Evolutionary conservation across 2,888 invertebrate genomes (phyloP), one percentile per base, ranked within the genome.

Genomic region (Xanthia togata): DNA sequence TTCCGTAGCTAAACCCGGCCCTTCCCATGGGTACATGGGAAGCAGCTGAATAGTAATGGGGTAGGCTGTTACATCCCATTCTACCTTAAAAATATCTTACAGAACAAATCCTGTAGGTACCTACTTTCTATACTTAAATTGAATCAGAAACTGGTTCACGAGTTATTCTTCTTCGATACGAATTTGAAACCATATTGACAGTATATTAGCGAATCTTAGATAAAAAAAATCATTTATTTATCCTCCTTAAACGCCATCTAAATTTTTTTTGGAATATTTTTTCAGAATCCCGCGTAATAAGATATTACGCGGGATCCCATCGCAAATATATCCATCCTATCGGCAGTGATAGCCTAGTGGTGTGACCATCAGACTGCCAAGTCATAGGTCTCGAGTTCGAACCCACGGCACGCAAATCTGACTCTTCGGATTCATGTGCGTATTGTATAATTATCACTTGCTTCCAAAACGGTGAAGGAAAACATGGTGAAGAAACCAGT

Each of bases 11-110:
- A 59, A 68, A 9, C 35, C 72, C 67, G 57, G 50, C 59, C 64
- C 65, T 67, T 63, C 81, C 73, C 73, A 63, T 63, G 81, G 81
- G 70, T 59, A 20, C 35, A 81, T 59, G 59, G 65, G 59, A 70
- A 47, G 11, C 55, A 64, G 44, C 17, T 80, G 85, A 84, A 82
- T 82, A 70, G 57, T 81, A 85, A 85, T 82, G 35, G 59, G 70
- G 57, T 47, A 79, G 84, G 70, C n/a, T 23, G 80, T 1, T 69
- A 35, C 35, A 41, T 68, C 12, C 57, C 47, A 11, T 62, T 81
- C n/a, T 55, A 41, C 26, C 14, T 12, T 35, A 17, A 62, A 73
- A 63, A 47, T 26, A 70, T 41, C 20, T 35, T 26, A 47, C 20
- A n/a, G 4, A 44, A 17, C 14, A 0, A 44, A 31, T 80, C 11